Percentiles rank a stretch among this genome's conserved stretches.
phyloP scores from a whole-genome alignment of 2,797 vertebrate genomes.

The Smutsia gigantea region DNA sequence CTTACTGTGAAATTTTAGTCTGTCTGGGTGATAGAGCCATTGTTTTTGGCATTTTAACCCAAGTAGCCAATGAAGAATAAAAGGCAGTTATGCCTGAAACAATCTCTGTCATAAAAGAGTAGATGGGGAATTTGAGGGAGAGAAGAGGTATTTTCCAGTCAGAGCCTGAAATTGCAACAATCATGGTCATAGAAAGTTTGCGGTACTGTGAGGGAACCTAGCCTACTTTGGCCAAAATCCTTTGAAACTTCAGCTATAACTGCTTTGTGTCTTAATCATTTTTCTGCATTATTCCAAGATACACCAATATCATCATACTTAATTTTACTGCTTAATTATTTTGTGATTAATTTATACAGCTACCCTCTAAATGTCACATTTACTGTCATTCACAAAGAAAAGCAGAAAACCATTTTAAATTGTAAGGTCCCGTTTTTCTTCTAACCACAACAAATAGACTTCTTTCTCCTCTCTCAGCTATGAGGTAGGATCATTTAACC shows the following conservation, averaged over 20 bases:
- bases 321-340: background rate
- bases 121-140: background rate
- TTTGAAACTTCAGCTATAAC: background rate
- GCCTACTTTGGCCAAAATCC: background rate
- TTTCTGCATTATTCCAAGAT: background rate
- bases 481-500: background rate
- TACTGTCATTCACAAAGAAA: background rate
- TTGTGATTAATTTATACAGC: background rate
- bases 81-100: background rate
- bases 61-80: background rate
- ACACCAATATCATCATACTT: background rate
- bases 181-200: background rate
- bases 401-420: background rate
- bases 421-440: background rate
- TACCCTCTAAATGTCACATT: constrained; percentile 11
- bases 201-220: background rate
- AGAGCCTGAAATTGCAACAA: background rate
- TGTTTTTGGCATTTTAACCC: constrained; percentile 12
- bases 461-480: background rate
- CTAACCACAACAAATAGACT: background rate
- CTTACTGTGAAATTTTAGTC: background rate
- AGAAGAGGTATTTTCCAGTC: constrained; percentile 31
- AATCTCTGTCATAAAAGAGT: background rate
- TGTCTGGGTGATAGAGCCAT: background rate
- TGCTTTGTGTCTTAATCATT: background rate